These are phyloP conservation scores for Tyto alba DNA, from an alignment of 2,113 vertebrate genomes.

Conservation along the genomic window DNA sequence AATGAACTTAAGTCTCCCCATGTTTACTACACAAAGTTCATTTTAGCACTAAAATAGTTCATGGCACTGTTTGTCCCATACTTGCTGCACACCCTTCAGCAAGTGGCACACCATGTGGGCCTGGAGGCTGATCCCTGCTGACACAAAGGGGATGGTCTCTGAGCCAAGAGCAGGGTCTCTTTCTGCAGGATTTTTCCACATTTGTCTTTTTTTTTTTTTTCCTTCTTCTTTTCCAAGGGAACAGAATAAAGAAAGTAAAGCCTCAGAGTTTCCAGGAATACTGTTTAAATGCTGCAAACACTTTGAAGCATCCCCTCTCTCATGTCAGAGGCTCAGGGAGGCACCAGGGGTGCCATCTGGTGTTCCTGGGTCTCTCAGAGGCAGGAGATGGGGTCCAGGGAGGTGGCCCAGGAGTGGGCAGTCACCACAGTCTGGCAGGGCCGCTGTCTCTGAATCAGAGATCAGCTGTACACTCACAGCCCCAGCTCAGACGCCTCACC, in stretches of 20 bases:
- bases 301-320: rapidly evolving
- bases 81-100: background rate
- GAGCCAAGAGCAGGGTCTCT: background rate
- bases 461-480: background rate
- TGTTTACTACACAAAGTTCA: slow-evolving; percentile 51
- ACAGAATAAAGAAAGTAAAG: background rate
- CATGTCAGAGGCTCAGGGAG: background rate
- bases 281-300: background rate
- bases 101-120: background rate
- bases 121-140: background rate
- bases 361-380: background rate
- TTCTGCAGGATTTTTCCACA: background rate
- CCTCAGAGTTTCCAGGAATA: background rate
- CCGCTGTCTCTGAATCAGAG: background rate
- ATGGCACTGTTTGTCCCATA: background rate
- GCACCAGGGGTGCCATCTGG: rapidly evolving
- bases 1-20: slow-evolving; percentile 9
- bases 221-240: background rate
- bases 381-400: background rate
- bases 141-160: background rate
- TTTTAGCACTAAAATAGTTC: slow-evolving; percentile 9
- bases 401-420: rapidly evolving
- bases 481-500: rapidly evolving
- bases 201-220: too few relatives aligned
- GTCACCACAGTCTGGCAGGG: rapidly evolving